A percentile compares a stretch with the other conserved stretches of the same genome.
Conservation (phyloP, 92 coral and sea anemone genomes). For the Palythoa grandis region DNA sequence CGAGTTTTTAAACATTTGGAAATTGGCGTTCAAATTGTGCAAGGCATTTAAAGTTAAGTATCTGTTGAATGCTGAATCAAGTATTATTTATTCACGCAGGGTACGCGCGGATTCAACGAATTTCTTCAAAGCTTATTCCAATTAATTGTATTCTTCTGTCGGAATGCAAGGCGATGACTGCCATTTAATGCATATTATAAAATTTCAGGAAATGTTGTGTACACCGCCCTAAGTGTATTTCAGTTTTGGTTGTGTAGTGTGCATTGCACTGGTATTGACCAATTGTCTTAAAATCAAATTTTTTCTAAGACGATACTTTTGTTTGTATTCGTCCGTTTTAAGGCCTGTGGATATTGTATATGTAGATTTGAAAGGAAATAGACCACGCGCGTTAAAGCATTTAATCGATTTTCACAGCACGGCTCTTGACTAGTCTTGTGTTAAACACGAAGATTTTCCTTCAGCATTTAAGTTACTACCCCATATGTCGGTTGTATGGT, state of each 20-base stretch:
- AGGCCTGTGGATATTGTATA: neutral
- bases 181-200: slow-evolving; percentile 7
- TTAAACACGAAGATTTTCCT: neutral
- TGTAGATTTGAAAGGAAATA: slow-evolving; percentile 22
- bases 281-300: neutral
- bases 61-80: neutral
- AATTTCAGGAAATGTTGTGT: slow-evolving; percentile 47
- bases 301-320: neutral
- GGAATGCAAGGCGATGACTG: slow-evolving; percentile 33
- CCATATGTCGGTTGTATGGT: neutral
- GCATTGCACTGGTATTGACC: neutral
- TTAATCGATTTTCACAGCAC: slow-evolving; percentile 34
- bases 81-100: slow-evolving; percentile 18
- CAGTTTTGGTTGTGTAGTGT: neutral
- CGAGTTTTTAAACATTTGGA: neutral
- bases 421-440: neutral
- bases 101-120: slow-evolving; percentile 15
- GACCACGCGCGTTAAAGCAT: slow-evolving; percentile 17
- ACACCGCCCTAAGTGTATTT: slow-evolving; percentile 38
- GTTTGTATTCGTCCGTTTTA: neutral
- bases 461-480: neutral
- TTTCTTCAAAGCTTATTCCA: neutral
- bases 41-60: neutral
- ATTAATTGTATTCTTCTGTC: slow-evolving; percentile 17
- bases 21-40: neutral